Evolutionary conservation across 2,888 invertebrate genomes (phyloP).

Genomic region (Scaptomyza reducta): DNA sequence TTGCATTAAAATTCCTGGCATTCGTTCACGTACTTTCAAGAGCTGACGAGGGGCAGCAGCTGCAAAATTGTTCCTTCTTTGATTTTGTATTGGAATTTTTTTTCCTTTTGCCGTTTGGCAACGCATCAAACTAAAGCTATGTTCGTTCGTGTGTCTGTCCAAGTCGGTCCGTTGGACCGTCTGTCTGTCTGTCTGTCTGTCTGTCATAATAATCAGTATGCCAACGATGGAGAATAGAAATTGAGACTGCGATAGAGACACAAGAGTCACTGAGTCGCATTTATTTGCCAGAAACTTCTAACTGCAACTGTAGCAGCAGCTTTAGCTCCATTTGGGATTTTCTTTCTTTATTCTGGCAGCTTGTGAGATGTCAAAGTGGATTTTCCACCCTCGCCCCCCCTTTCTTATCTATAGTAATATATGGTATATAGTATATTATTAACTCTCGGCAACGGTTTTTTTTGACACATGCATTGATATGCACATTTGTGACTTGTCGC

Average conservation of each 20-base stretch:
- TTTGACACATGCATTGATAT: constrained; percentile 74
- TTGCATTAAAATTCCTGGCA: constrained; percentile 40
- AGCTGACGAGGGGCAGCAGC: constrained; percentile 1
- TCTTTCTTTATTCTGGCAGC: constrained; percentile 13
- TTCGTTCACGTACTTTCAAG: constrained; percentile 26
- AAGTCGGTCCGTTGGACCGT: too few relatives aligned
- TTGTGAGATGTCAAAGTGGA: constrained; percentile 41
- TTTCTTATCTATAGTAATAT: constrained; percentile 3
- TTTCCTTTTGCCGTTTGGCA: constrained; percentile 22
- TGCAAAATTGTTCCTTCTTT: constrained; percentile 30
- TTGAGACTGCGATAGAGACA: constrained; percentile 1
- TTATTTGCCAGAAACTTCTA: constrained; percentile 1
- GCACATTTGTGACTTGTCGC: constrained; percentile 73
- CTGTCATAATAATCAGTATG: constrained; percentile 56
- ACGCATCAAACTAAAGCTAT: constrained; percentile 37
- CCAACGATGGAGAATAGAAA: background rate
- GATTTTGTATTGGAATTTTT: constrained; percentile 45
- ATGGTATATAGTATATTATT: constrained; percentile 55
- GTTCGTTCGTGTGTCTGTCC: constrained; percentile 1
- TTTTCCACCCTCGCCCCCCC: constrained; percentile 7
- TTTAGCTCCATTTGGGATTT: constrained; percentile 30
- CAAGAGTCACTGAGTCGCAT: constrained; percentile 20
- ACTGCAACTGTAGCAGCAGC: background rate
- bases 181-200: too few relatives aligned
- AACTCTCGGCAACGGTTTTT: constrained; percentile 65